Percentiles rank a stretch among this genome's conserved stretches.
Evolutionary conservation across 2,113 vertebrate species (phyloP).

Genomic region (Ptychochromis oligacanthus): DNA sequence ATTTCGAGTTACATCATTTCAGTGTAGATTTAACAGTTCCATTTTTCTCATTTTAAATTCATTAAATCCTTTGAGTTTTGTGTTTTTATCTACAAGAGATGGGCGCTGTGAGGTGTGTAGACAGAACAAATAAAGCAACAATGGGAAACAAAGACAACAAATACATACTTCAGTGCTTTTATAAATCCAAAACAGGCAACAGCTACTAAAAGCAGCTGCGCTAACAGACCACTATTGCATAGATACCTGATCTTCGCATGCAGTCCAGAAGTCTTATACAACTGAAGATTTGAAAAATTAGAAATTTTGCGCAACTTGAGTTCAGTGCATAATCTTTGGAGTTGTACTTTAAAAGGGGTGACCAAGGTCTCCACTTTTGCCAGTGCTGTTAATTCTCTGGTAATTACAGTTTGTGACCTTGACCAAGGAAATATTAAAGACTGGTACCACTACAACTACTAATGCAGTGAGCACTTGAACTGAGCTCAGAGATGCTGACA

Average conservation of each 20-base stretch:
- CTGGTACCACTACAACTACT: conserved; percentile 12
- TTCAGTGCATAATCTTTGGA: background rate
- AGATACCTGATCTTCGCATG: conserved; percentile 20
- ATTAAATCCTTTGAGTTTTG: background rate
- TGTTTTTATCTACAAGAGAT: conserved; percentile 5
- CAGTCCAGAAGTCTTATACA: conserved; percentile 12
- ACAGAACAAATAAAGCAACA: conserved; percentile 36
- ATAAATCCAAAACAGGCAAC: conserved; percentile 45
- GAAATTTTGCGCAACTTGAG: background rate
- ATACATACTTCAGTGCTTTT: conserved; percentile 36
- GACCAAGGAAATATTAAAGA: conserved; percentile 31
- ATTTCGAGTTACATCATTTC: conserved; percentile 17
- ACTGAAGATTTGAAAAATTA: conserved; percentile 4
- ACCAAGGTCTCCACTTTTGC: conserved; percentile 18
- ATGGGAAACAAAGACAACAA: conserved; percentile 8
- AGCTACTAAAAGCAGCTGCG: conserved; percentile 29
- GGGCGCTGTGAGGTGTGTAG: conserved; percentile 9
- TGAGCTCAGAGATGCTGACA: conserved; percentile 52
- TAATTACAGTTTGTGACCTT: conserved; percentile 38
- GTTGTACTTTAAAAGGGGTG: background rate
- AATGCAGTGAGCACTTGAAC: conserved; percentile 48
- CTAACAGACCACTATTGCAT: conserved; percentile 23
- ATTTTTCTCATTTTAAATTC: background rate
- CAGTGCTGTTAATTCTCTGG: conserved; percentile 21
- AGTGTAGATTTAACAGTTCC: background rate